These are phyloP conservation scores for Drosophila tani DNA, from an alignment of 1,140 invertebrate genomes.

Conservation along the genomic window DNA sequence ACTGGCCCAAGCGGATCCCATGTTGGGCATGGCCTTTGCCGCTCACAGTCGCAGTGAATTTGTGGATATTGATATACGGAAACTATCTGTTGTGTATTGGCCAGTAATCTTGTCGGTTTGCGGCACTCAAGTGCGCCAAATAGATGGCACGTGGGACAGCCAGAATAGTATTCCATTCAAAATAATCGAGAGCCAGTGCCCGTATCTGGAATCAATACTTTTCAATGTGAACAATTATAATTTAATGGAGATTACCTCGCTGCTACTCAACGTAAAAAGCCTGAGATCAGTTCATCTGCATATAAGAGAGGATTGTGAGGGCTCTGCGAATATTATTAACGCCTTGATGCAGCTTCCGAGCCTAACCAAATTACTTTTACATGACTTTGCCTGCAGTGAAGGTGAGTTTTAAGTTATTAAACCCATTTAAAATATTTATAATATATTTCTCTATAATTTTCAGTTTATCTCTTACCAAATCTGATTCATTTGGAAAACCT, in stretches of 20 bases:
- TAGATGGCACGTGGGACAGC: neutral
- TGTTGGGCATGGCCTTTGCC: neutral
- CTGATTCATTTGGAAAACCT: neutral
- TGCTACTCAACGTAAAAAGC: neutral
- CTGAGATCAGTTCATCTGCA: conserved; percentile 5
- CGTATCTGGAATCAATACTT: neutral
- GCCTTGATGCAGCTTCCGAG: neutral
- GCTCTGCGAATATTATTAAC: neutral
- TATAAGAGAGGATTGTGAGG: neutral
- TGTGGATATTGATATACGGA: neutral
- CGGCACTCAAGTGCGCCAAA: neutral
- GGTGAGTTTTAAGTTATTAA: neutral
- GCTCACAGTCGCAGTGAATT: neutral
- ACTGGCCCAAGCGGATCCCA: neutral
- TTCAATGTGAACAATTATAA: conserved; percentile 1
- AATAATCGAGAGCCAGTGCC: neutral
- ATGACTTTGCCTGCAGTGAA: neutral
- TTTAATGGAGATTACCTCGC: neutral
- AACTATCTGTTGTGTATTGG: neutral
- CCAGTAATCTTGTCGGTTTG: neutral
- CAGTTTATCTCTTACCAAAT: conserved; percentile 2
- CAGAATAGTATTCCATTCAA: neutral
- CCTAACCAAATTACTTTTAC: conserved; percentile 1
- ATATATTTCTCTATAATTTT: neutral
- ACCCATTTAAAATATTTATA: neutral